phyloP scores from a whole-genome alignment of 2,113 vertebrate species.

The Benitochromis conjunctus region DNA sequence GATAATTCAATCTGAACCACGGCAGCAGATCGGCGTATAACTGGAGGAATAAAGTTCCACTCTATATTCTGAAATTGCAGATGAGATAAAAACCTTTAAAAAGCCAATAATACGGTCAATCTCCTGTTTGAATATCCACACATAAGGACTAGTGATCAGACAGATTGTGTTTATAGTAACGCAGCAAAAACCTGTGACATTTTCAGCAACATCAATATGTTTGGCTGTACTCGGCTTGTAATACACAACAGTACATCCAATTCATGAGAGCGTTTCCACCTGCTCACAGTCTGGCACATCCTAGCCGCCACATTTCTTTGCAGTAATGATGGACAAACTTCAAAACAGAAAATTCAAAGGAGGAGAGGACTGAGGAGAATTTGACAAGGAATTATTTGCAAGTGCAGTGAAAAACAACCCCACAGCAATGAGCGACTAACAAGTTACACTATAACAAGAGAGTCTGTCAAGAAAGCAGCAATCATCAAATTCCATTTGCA shows the following conservation, averaged over 20 bases:
- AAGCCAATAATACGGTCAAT: neutral
- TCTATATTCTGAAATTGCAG: neutral
- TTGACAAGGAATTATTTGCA: neutral
- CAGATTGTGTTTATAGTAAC: slow-evolving; percentile 31
- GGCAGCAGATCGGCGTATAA: neutral
- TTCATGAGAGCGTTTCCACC: neutral
- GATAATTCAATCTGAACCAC: neutral
- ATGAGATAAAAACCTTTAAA: neutral
- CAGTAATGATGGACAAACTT: neutral
- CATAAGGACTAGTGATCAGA: neutral
- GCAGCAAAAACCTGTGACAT: slow-evolving; percentile 22
- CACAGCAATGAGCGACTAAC: neutral
- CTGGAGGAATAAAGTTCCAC: neutral
- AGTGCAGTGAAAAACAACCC: neutral
- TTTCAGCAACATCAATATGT: slow-evolving; percentile 23
- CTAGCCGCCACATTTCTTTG: neutral
- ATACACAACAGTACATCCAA: neutral
- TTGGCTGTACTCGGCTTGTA: neutral
- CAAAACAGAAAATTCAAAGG: neutral
- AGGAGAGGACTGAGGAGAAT: neutral
- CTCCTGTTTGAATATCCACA: neutral
- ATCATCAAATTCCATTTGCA: neutral
- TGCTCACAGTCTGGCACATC: neutral
- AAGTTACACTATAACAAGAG: neutral
- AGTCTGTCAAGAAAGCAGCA: neutral